A percentile compares a stretch with the other conserved stretches of the same genome.
Evolutionary conservation across 2,797 vertebrate species (phyloP).

Genomic region (Pseudotriccus pelzelni): DNA sequence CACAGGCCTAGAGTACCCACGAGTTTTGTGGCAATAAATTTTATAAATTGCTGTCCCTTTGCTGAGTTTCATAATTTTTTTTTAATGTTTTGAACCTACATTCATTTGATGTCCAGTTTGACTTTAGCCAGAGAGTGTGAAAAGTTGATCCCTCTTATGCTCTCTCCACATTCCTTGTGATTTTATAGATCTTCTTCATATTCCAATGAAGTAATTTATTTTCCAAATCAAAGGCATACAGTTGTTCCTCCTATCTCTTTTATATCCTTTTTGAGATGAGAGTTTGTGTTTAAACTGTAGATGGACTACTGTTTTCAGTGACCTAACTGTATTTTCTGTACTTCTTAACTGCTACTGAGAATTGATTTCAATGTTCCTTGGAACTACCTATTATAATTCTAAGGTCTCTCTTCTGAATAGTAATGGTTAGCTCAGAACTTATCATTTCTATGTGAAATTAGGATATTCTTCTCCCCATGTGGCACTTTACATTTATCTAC

Average conservation of each 20-base stretch:
- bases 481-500: conserved; percentile 18
- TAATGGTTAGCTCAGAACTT: conserved; percentile 13
- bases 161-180: background rate
- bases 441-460: conserved; percentile 36
- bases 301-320: background rate
- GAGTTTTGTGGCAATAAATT: background rate
- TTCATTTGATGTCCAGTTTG: background rate
- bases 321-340: background rate
- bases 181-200: background rate
- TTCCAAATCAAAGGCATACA: background rate
- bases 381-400: background rate
- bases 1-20: background rate
- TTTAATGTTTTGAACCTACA: background rate
- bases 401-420: conserved; percentile 37
- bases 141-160: rapidly evolving
- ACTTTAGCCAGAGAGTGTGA: background rate
- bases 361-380: background rate
- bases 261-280: background rate
- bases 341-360: background rate
- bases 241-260: background rate
- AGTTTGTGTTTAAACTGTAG: background rate
- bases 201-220: background rate
- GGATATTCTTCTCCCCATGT: conserved; percentile 5
- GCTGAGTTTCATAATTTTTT: background rate
- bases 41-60: background rate